Conservation (phyloP, 2,113 vertebrate genomes). For the Ctenomys sociabilis region DNA sequence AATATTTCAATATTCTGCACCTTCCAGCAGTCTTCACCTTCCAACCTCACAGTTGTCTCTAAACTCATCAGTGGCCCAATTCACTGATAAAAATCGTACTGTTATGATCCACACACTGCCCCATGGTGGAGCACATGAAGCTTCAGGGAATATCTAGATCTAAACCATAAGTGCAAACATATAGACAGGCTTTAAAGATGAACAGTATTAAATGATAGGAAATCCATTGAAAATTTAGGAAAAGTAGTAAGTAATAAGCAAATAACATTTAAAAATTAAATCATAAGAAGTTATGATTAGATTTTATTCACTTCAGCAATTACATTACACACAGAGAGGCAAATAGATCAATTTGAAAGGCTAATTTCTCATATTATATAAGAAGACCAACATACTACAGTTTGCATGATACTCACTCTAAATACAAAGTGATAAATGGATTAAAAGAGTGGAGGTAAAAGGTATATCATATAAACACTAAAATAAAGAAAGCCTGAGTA, state of each 20-base stretch:
- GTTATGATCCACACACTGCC: background rate
- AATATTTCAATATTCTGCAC: too few species aligned
- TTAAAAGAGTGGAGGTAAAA: background rate
- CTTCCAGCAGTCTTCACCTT: background rate
- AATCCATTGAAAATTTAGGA: background rate
- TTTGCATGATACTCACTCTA: conserved; percentile 7
- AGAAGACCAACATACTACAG: background rate
- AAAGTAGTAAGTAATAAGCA: background rate
- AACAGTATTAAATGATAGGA: background rate
- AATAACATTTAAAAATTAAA: background rate
- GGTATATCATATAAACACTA: background rate
- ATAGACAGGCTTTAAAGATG: background rate
- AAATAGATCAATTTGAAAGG: background rate
- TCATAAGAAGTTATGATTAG: background rate
- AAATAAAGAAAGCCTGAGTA: background rate
- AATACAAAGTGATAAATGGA: background rate
- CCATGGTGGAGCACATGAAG: background rate
- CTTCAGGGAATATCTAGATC: background rate
- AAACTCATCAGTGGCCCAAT: background rate
- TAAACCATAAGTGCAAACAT: background rate
- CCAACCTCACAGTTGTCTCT: background rate
- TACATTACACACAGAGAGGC: background rate
- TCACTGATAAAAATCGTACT: background rate
- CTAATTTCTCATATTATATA: background rate
- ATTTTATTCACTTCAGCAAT: conserved; percentile 1